A percentile compares a stretch with the other conserved stretches of the same genome.
phyloP scores from a whole-genome alignment of 1,140 invertebrate species.

The Neuroterus valhalla region DNA sequence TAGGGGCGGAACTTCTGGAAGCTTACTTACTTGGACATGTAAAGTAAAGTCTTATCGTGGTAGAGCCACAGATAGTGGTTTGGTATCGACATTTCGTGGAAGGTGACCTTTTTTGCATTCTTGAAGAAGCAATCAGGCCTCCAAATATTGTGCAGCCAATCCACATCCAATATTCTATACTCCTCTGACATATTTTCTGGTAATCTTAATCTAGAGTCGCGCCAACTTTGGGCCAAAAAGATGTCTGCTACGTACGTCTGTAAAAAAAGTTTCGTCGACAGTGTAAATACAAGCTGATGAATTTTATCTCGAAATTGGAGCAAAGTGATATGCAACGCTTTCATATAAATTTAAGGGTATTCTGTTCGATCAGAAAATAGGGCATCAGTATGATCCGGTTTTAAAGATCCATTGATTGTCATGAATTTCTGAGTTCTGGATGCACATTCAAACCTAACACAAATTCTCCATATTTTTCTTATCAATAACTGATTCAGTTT shows the following conservation, averaged over 20 bases:
- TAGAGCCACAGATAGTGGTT: constrained; percentile 95
- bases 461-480: no score
- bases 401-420: no score
- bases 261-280: constrained; percentile 32
- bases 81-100: constrained; percentile 95
- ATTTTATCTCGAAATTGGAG: no score
- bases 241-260: constrained; percentile 95
- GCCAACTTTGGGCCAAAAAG: constrained; percentile 93
- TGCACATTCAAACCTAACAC: no score
- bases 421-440: no score
- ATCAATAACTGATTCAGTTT: no score
- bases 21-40: constrained; percentile 89
- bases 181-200: constrained; percentile 95
- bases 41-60: constrained; percentile 91
- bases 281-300: no score
- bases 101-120: constrained; percentile 94
- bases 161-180: constrained; percentile 91
- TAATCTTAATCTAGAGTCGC: constrained; percentile 87
- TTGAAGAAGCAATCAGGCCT: constrained; percentile 94
- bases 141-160: constrained; percentile 94
- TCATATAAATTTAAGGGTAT: neutral
- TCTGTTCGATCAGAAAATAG: no score
- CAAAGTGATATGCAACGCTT: neutral
- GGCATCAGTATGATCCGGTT: no score
- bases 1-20: neutral